phyloP scores from a whole-genome alignment of 2,888 invertebrate genomes.

The Phengaris arion region DNA sequence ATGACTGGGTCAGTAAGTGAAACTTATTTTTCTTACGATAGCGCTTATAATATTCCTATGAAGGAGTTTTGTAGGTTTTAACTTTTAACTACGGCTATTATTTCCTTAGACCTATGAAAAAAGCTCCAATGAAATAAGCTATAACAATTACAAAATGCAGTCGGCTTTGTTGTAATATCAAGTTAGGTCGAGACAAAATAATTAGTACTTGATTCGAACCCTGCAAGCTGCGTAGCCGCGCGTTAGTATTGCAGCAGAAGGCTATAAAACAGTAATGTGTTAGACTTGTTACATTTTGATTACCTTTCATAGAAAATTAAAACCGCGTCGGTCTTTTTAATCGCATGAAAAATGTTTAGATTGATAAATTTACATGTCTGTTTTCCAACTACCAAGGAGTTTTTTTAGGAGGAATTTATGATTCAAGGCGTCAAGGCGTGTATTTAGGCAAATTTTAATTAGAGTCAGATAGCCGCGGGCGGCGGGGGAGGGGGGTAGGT shows the following conservation, averaged over 20 bases:
- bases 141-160: background rate
- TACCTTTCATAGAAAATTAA: too few species aligned
- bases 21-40: background rate
- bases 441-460: slow-evolving; percentile 48
- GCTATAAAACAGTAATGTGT: background rate
- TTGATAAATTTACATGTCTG: too few species aligned
- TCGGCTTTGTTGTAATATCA: background rate
- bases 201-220: background rate
- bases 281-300: background rate
- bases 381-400: too few species aligned
- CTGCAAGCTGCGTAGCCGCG: background rate
- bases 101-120: background rate
- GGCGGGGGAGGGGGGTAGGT: slow-evolving; percentile 46
- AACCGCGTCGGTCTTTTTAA: too few species aligned
- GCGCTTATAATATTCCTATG: background rate
- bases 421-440: slow-evolving; percentile 41
- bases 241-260: background rate
- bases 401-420: background rate
- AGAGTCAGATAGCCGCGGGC: slow-evolving; percentile 25
- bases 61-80: background rate
- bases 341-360: too few species aligned
- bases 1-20: background rate
- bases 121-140: background rate
- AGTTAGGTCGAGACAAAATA: too few species aligned
- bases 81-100: background rate